These are phyloP conservation scores for Zeuzera pyrina DNA, from an alignment of 2,888 invertebrate species.

Conservation along the genomic window DNA sequence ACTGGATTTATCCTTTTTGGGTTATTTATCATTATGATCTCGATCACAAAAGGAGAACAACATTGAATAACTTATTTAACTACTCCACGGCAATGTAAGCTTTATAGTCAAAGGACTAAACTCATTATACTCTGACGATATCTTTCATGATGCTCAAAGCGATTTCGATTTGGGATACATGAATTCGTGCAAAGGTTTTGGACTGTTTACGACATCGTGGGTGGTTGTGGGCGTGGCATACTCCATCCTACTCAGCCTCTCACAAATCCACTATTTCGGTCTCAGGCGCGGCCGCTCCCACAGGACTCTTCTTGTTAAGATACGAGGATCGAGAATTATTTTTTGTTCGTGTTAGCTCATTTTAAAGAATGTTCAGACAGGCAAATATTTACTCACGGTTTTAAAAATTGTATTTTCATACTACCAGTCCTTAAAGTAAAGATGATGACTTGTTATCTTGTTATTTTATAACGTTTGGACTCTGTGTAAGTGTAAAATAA, in stretches of 20 bases:
- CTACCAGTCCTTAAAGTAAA: slow-evolving; percentile 41
- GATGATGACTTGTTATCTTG: slow-evolving; percentile 31
- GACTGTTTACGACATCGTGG: slow-evolving; percentile 72
- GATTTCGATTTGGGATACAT: slow-evolving; percentile 71
- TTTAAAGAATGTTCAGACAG: slow-evolving; percentile 63
- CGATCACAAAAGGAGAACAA: slow-evolving; percentile 64
- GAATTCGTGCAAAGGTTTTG: slow-evolving; percentile 72
- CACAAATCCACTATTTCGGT: slow-evolving; percentile 25
- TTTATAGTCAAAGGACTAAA: slow-evolving; percentile 29
- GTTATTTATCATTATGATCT: slow-evolving; percentile 71
- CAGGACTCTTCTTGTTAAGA: slow-evolving; percentile 70
- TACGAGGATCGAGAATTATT: too few species aligned
- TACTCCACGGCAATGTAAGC: slow-evolving; percentile 32
- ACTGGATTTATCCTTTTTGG: slow-evolving; percentile 60
- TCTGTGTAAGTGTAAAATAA: too few species aligned
- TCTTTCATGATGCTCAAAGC: slow-evolving; percentile 48
- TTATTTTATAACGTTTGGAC: not conserved
- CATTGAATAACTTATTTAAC: slow-evolving; percentile 63
- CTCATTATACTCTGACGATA: slow-evolving; percentile 30
- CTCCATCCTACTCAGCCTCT: slow-evolving; percentile 34
- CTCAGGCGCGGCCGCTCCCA: slow-evolving; percentile 63
- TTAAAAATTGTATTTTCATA: slow-evolving; percentile 66
- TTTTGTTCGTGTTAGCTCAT: slow-evolving; percentile 62
- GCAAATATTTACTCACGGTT: slow-evolving; percentile 72
- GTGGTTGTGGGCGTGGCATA: slow-evolving; percentile 69